Evolutionary conservation across 2,888 invertebrate species (phyloP).

Genomic region (Pachliopta kotzebuea): DNA sequence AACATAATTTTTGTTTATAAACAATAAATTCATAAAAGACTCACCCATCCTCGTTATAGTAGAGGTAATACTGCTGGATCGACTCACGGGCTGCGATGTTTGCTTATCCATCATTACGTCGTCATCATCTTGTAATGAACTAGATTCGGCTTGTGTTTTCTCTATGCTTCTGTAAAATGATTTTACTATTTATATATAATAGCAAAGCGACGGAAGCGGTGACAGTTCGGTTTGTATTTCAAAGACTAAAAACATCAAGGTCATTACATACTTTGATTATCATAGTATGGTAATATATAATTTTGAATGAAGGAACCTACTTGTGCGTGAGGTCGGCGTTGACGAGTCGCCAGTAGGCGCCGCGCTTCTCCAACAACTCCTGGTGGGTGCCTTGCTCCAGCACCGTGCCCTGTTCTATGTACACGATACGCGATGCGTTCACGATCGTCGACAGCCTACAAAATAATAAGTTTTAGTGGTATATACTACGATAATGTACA

Average conservation of each 20-base stretch:
- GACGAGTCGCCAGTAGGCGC: conserved; percentile 84
- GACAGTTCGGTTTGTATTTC: too few species aligned
- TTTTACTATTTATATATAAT: background rate
- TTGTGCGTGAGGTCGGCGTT: conserved; percentile 79
- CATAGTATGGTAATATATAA: too few species aligned
- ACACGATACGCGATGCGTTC: conserved; percentile 85
- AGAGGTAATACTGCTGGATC: conserved; percentile 36
- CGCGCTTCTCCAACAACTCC: conserved; percentile 82
- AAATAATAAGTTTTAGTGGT: background rate
- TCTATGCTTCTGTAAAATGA: conserved; percentile 43
- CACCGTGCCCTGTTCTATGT: conserved; percentile 84
- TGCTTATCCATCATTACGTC: conserved; percentile 38
- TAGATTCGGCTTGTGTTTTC: conserved; percentile 34
- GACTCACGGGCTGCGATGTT: conserved; percentile 32
- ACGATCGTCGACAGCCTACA: conserved; percentile 83
- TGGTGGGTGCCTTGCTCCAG: conserved; percentile 87
- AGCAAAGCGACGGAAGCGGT: background rate
- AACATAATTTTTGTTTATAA: too few species aligned
- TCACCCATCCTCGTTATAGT: background rate
- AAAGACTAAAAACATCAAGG: too few species aligned
- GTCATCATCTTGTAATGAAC: conserved; percentile 29
- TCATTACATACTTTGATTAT: too few species aligned
- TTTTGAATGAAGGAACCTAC: too few species aligned
- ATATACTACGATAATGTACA: background rate
- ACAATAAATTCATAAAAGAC: background rate